Base-by-base conservation (phyloP, 2,888 invertebrate species). In the Coecobrya sp. region DNA sequence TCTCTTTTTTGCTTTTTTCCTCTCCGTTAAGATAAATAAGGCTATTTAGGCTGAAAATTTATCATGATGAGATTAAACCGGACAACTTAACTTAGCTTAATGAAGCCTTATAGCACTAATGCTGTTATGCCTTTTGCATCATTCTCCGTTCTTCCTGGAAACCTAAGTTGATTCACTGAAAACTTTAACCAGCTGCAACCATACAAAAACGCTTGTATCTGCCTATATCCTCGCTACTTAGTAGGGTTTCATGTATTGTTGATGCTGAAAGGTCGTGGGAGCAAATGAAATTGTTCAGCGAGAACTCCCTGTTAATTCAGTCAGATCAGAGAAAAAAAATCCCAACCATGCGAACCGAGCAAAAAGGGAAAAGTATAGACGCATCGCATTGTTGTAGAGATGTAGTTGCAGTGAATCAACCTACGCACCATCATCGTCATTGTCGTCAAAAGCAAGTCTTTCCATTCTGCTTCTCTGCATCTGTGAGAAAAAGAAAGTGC, bases 51-150 rank as follows among this genome's bases (percentile, higher is more conserved):
- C 93, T 91, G 89, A 93, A 89, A 93, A 94, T 94, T 94, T 94
- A 94, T 94, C 94, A 94, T 93, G 94, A 93, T 93, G 93, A 94
- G 94, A 94, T 94, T 94, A 94, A 94, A 94, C 92, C 93, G 88
- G 87, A 93, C 93, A 93, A 91, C 91, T 93, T 93, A 90, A 93
- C 93, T 93, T 92, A 86, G 89, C 92, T 92, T 92, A 89, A 91
- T 90, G 90, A 90, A 90, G 90, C 90, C 90, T 86, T 86, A 70
- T 84, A 84, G n/a, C 59, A 70, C 82, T 87, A 91, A 87, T 87
- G 76, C 84, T 70, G 59, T 68, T 82, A 59, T 49, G 76, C 76
- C 49, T 76, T n/a, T 16, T 45, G 45, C 73, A 73, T 73, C 45
- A 25, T 36, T 76, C 55, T 27, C 76, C 36, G 3, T 19, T n/a